Evolutionary conservation across 2,113 vertebrate genomes (phyloP), one percentile per base, ranked within the genome.

Genomic region (Melanocharis versteri): DNA sequence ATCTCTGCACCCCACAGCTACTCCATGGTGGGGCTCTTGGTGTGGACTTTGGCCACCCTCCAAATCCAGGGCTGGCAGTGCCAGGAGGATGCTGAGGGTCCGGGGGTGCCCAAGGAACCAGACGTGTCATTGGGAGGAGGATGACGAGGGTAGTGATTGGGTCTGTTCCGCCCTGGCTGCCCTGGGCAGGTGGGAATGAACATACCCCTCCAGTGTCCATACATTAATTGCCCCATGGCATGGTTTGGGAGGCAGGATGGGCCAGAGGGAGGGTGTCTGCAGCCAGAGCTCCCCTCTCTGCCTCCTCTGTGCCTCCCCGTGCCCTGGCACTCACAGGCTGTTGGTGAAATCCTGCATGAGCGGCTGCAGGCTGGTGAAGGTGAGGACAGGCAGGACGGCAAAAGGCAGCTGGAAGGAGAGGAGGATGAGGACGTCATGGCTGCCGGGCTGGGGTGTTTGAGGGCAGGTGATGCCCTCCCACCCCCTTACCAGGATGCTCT

Each of bases 281-380:
- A 73, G 45, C n/a, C 2, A 4, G 56, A 53, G 19, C 6, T 10
- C 35, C 54, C 77, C 5, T 1, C 18, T 83, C 21, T 61, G n/a
- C 27, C 35, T 47, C 14, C n/a, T 58, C 7, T 4, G 1, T 65
- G 28, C 33, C 42, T 31, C 40, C 40, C 47, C 15, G 2, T 1
- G 2, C 35, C 47, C 33, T 9, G 22, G 31, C 61, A 98, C 98
- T 98, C 94, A 98, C 98, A 84, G 57, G 77, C 98, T 83, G 2
- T 97, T 98, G 96, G 97, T 91, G 79, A 98, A 98, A 54, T 98
- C 98, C 37, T 97, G 95, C 98, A 98, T 98, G 82, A 98, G 87
- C 0, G 97, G 70, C 2, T 83, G 97, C 97, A 98, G 97, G 93
- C 98, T 98, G 96, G 98, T 98, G 95, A 98, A 98, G 0, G 98